A percentile compares a stretch with the other conserved stretches of the same genome.
phyloP scores from a whole-genome alignment of 2,888 invertebrate species.

The Tipula confusa region DNA sequence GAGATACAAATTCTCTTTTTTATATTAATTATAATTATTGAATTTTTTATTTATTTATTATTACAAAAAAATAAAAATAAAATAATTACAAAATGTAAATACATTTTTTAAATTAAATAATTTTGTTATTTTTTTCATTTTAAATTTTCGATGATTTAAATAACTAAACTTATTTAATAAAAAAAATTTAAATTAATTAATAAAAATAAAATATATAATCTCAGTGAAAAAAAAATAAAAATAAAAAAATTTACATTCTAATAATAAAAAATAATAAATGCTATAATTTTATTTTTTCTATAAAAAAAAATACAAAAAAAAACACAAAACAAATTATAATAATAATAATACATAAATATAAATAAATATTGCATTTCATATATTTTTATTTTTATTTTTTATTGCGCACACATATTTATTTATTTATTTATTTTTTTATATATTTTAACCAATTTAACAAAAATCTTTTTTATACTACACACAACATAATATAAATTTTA shows the following conservation, averaged over 20 bases:
- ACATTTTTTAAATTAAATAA: too few species aligned
- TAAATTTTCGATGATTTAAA: not conserved
- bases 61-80: not conserved
- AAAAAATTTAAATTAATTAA: not conserved
- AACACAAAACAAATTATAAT: not conserved
- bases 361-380: slow-evolving; percentile 1
- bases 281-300: slow-evolving; percentile 25
- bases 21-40: slow-evolving; percentile 3
- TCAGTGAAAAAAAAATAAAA: slow-evolving; percentile 13
- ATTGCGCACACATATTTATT: not conserved
- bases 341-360: not conserved
- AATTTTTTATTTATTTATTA: not conserved
- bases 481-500: too few species aligned
- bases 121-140: not conserved
- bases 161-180: not conserved
- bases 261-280: slow-evolving; percentile 21
- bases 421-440: not conserved
- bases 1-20: slow-evolving; percentile 9
- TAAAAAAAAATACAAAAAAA: not conserved
- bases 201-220: slow-evolving; percentile 14
- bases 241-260: not conserved
- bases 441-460: not conserved
- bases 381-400: not conserved
- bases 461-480: too few species aligned
- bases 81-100: not conserved